These are phyloP conservation scores for Okamejei kenojei DNA, from an alignment of 2,797 vertebrate genomes.

Conservation along the genomic window DNA sequence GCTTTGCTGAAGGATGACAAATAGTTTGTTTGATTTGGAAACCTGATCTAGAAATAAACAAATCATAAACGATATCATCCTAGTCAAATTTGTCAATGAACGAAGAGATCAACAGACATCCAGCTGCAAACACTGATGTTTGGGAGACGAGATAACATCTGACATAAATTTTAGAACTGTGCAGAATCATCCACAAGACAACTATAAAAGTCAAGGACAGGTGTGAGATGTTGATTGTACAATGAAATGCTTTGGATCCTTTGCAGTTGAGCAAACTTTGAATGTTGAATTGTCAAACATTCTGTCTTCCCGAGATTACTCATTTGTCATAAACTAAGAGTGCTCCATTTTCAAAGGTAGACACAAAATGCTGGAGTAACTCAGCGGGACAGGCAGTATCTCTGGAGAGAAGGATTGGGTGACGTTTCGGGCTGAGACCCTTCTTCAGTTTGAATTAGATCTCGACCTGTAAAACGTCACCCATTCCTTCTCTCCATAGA, in stretches of 20 bases:
- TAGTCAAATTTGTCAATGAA: neutral
- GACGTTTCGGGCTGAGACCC: too few species aligned
- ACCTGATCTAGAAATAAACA: neutral
- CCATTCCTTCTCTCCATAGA: too few species aligned
- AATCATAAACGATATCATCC: neutral
- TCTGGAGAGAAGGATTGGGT: too few species aligned
- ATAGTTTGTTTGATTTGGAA: neutral
- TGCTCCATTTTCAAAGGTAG: too few species aligned
- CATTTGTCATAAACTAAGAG: neutral
- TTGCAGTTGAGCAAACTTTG: neutral
- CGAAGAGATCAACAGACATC: neutral
- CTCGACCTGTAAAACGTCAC: too few species aligned
- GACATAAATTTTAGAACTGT: neutral
- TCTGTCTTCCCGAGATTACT: neutral
- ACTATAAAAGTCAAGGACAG: neutral
- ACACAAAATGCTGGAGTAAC: too few species aligned
- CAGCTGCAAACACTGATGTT: neutral
- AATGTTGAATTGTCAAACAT: neutral
- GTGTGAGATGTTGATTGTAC: neutral
- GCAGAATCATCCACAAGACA: neutral
- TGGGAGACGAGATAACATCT: neutral
- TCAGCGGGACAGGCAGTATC: too few species aligned
- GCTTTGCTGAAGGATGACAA: neutral
- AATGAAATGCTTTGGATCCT: neutral
- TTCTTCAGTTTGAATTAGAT: too few species aligned